A percentile compares a stretch with the other conserved stretches of the same genome.
Conservation (phyloP, 2,888 invertebrate species). For the Aspidiotus rigidus region DNA sequence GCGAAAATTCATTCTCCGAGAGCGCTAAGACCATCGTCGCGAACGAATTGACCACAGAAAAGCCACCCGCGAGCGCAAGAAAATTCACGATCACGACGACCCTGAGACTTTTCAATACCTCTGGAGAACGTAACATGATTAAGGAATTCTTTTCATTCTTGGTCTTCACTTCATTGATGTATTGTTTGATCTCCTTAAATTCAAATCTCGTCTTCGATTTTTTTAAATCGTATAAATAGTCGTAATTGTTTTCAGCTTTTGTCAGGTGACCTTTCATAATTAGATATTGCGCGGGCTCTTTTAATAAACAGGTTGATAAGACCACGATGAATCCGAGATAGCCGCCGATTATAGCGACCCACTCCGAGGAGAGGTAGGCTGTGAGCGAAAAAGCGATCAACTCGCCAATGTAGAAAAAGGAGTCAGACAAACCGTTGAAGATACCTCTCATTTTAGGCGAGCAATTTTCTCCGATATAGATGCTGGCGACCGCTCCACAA, state of each 20-base stretch:
- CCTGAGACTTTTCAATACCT: too few species aligned
- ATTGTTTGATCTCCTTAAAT: too few species aligned
- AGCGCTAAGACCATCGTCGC: too few species aligned
- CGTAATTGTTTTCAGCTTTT: background rate
- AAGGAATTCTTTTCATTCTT: too few species aligned
- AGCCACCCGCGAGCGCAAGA: too few species aligned
- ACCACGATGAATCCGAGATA: background rate
- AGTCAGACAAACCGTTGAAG: background rate
- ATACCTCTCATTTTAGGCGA: slow-evolving; percentile 3
- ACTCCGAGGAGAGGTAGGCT: slow-evolving; percentile 36
- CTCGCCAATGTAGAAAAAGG: slow-evolving; percentile 29
- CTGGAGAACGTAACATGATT: too few species aligned
- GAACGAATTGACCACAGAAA: too few species aligned
- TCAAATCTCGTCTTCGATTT: too few species aligned
- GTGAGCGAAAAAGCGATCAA: slow-evolving; percentile 37
- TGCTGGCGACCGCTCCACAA: slow-evolving; percentile 36
- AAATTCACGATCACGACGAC: too few species aligned
- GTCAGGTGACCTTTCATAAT: slow-evolving; percentile 34
- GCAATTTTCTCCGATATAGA: slow-evolving; percentile 37
- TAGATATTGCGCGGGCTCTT: slow-evolving; percentile 37
- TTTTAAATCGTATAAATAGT: background rate
- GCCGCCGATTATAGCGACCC: slow-evolving; percentile 11
- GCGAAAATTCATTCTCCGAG: too few species aligned
- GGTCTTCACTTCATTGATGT: too few species aligned
- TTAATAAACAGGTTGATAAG: slow-evolving; percentile 32